Base-by-base conservation (phyloP, 2,797 vertebrate genomes). In the Thalassophryne amazonica region DNA sequence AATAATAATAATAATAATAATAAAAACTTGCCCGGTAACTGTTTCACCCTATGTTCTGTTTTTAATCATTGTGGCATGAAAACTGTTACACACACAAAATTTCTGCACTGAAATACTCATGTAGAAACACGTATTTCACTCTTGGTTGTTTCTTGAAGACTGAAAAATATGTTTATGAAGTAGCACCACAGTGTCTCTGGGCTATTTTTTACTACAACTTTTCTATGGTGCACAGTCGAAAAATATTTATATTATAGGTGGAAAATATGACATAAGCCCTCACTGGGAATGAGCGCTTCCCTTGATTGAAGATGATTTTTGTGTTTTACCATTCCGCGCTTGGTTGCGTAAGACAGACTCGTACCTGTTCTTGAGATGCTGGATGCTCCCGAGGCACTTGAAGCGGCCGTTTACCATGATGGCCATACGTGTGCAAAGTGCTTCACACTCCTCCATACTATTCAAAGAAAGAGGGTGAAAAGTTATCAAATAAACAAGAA, bases 391-490 rank as follows among this genome's bases (percentile, higher is more conserved):
- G 2, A 99, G 88, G 60, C 97, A 99, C 67, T 94, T 91, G 83
- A 99, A 99, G 67, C 87, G 85, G 2, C 97, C 96, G 0, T 99
- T 99, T 37, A 99, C 97, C 97, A 99, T 99, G 64, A 99, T 98
- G 1, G 97, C 94, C 94, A 99, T 97, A 53, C 96, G 92, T 2
- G 96, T 98, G 67, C 97, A 99, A 20, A 99, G 78, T 0, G 96
- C 96, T 75, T 99, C 97, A 64, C 97, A 99, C 75, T 99, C 97
- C 87, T 99, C 97, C 97, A 99, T 99, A 45, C 97, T 99, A 71
- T 17, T 6, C 32, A 60, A 24, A 54, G n/a, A 53, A 8, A n/a
- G 4, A 15, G 7, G 7, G 16, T 17, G 13, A 14, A 3, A 12
- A 14, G 17, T 3, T 19, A 14, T 3, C 2, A 1, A 10, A 15